Evolutionary conservation across 2,113 vertebrate genomes (phyloP), one percentile per base, ranked within the genome.

Genomic region (Anarhynchus alexandrinus): DNA sequence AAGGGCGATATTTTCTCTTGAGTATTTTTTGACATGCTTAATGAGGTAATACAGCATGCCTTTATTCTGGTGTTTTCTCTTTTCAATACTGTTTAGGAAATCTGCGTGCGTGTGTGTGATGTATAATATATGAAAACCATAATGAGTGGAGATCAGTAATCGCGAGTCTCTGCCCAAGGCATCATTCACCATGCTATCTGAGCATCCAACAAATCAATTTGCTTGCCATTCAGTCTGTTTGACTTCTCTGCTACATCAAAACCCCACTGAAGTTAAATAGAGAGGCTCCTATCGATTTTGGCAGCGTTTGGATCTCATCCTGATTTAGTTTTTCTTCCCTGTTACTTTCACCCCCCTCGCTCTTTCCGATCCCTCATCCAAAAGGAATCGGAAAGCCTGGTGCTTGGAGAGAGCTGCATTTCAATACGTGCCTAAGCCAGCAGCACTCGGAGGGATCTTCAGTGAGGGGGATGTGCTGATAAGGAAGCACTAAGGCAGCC

Each of bases 181-280:
- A 52, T 77, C 74, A 22, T 43, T 93, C 90, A 67, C 55, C 10
- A 9, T 70, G 85, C n/a, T 82, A 51, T 92, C 76, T 84, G 86
- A 82, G 72, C 78, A 82, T 88, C 94, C 64, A 22, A 43, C 54
- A 83, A 32, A 94, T 94, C 32, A 20, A 96, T 95, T 81, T 73
- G 42, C 70, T 94, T 87, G 65, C 90, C 87, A 30, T 74, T 93
- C 90, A 36, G 58, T 29, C 79, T 81, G 1, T 94, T 86, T 83
- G 80, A 49, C 80, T 86, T 71, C 64, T n/a, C 49, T 29, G 62
- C 71, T 81, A 25, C 79, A 91, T 82, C 82, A 78, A 67, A 93
- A 92, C 0, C 38, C 43, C 52, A 19, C 72, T 72, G 77, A 52
- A 88, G 72, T 82, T 79, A 52, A 52, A 78, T 34, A 55, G 61